These are phyloP conservation scores for Clytia hemisphaerica DNA, from an alignment of 30 jellyfish, hydroid and myxozoan species.

Conservation along the genomic window DNA sequence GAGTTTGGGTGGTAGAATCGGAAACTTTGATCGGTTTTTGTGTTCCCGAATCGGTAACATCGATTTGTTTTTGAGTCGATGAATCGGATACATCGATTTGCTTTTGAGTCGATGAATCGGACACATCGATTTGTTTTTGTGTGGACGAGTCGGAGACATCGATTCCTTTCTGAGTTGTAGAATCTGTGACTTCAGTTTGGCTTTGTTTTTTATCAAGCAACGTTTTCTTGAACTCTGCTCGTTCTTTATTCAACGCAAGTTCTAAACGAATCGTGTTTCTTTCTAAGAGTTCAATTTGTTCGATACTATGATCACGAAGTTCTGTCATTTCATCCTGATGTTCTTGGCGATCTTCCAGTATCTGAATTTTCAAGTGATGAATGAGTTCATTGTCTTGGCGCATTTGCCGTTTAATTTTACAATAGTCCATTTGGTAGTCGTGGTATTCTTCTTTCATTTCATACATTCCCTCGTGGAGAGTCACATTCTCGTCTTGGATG, in stretches of 20 bases:
- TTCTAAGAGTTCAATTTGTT: background rate
- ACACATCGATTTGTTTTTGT: no score
- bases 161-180: no score
- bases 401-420: background rate
- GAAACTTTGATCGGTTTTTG: no score
- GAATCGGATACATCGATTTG: no score
- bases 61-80: no score
- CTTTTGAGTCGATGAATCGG: no score
- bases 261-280: background rate
- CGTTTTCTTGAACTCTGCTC: background rate
- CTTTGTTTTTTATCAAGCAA: no score
- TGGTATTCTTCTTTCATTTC: slow-evolving; percentile 9
- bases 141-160: no score
- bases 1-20: no score
- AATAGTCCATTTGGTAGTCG: slow-evolving; percentile 15
- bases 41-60: no score
- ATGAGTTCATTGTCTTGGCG: slow-evolving; percentile 3
- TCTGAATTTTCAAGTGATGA: slow-evolving; percentile 4
- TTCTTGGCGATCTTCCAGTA: slow-evolving; percentile 19
- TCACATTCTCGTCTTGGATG: slow-evolving; percentile 13
- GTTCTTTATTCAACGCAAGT: slow-evolving; percentile 6
- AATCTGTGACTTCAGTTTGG: no score
- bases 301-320: background rate
- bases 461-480: slow-evolving; percentile 8
- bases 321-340: slow-evolving; percentile 8